Evolutionary conservation across 2,113 vertebrate genomes (phyloP).

Genomic region (Apistogramma diplotaenia): DNA sequence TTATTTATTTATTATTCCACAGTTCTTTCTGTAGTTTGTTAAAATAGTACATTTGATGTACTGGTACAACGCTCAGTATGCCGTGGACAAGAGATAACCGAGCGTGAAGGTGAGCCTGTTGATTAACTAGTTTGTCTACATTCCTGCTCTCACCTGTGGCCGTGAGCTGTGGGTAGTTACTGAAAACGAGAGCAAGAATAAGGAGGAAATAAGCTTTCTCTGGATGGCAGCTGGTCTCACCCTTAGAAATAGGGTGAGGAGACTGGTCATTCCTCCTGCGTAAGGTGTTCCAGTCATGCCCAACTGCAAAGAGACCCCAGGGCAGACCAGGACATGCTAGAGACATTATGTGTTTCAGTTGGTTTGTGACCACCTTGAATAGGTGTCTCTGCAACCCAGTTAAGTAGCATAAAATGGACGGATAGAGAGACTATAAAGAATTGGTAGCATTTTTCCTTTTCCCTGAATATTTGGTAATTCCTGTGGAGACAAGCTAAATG

Average conservation of each 20-base stretch:
- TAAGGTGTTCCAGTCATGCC: neutral
- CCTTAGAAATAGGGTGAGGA: neutral
- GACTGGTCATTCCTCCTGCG: neutral
- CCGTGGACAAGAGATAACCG: neutral
- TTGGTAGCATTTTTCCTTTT: neutral
- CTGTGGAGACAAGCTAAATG: neutral
- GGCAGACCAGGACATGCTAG: neutral
- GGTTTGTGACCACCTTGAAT: neutral
- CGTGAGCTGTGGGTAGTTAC: neutral
- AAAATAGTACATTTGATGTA: too few relatives aligned
- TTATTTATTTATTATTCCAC: neutral
- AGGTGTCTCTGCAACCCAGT: neutral
- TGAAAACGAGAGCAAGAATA: neutral
- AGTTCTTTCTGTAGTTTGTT: too few relatives aligned
- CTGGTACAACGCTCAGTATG: neutral
- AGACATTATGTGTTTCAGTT: neutral
- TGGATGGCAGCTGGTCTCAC: accelerated
- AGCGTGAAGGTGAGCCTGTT: neutral
- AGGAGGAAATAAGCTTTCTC: neutral
- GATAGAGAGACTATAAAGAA: neutral
- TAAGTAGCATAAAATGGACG: neutral
- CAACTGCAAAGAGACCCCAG: neutral
- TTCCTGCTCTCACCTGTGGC: neutral
- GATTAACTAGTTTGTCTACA: neutral
- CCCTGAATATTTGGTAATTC: neutral